Evolutionary conservation across 2,888 invertebrate species (phyloP).

Genomic region (Calliopum simillimum): DNA sequence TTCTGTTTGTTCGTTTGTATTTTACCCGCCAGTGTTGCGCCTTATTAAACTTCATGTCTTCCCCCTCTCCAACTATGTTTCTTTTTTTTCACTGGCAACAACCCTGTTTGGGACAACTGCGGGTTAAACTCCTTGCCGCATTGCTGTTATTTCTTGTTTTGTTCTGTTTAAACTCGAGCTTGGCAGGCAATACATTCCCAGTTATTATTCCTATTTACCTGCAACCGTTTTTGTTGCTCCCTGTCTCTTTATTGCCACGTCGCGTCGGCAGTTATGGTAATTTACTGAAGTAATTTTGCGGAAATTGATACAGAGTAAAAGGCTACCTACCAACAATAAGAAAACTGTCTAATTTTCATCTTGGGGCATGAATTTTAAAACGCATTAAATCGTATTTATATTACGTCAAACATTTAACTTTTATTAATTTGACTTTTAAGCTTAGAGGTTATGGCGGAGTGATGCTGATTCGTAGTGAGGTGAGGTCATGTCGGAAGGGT

Average conservation of each 20-base stretch:
- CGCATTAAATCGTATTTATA: conserved; percentile 41
- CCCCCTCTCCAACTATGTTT: neutral
- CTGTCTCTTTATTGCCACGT: conserved; percentile 10
- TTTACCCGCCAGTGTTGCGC: conserved; percentile 23
- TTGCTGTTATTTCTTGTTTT: conserved; percentile 56
- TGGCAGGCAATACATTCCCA: conserved; percentile 37
- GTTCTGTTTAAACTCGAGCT: conserved; percentile 33
- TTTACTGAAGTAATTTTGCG: conserved; percentile 61
- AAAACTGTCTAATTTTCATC: conserved; percentile 43
- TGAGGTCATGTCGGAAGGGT: no score
- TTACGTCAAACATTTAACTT: conserved; percentile 34
- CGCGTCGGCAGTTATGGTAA: conserved; percentile 57
- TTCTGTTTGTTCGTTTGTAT: conserved; percentile 1
- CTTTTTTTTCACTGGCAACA: neutral
- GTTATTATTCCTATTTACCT: conserved; percentile 34
- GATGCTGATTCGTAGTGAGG: no score
- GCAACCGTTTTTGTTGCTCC: neutral
- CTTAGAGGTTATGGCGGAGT: neutral
- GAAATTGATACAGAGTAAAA: conserved; percentile 59
- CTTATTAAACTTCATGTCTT: conserved; percentile 21
- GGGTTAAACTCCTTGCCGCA: conserved; percentile 49
- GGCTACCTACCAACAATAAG: conserved; percentile 39
- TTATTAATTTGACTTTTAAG: conserved; percentile 32
- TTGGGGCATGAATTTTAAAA: conserved; percentile 48
- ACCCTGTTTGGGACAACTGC: neutral